Evolutionary conservation across 2,888 invertebrate species (phyloP), one percentile per base, ranked within the genome.

Genomic region (Eulithis prunata): DNA sequence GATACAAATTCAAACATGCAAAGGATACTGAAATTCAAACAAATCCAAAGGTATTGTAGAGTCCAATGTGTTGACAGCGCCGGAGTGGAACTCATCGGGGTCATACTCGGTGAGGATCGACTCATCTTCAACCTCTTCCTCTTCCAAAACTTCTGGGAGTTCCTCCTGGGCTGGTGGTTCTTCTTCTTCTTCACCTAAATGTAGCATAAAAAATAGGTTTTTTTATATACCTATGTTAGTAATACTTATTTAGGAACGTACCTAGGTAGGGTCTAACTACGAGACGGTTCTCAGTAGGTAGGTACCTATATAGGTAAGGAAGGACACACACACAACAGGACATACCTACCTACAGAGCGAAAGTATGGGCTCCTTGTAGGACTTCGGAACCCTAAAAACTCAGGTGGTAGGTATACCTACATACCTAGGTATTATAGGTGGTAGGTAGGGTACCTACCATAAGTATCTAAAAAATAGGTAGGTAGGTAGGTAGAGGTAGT

Each of bases 21-120:
- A 95, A 95, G 95, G 95, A 95, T 96, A 96, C 96, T 95, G 90
- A 83, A 96, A 95, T 76, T 94, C 91, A 63, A 96, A 90, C 69
- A 95, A 88, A 78, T 95, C 87, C 8, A 88, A 78, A 0, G 95
- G 94, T 68, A 96, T 85, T 10, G 94, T 94, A 36, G 94, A 93
- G 54, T 91, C 83, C 47, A 91, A 81, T 52, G 94, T 94, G 32
- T 89, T 86, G 38, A 88, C 87, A 6, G 95, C 94, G 3, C 93
- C 92, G 0, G 95, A 95, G 36, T 94, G 78, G 74, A 94, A 95
- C 68, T 95, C 94, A 45, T 94, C 92, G 0, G 85, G 80, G 63
- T 93, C 91, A 61, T 93, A 93, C 73, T 86, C 89, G 5, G 93
- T 87, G 14, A 92, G 85, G 21, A 91, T 70, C 0, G 91, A 91